Evolutionary conservation across 2,797 vertebrate genomes (phyloP).

Genomic region (Arvicola amphibius): DNA sequence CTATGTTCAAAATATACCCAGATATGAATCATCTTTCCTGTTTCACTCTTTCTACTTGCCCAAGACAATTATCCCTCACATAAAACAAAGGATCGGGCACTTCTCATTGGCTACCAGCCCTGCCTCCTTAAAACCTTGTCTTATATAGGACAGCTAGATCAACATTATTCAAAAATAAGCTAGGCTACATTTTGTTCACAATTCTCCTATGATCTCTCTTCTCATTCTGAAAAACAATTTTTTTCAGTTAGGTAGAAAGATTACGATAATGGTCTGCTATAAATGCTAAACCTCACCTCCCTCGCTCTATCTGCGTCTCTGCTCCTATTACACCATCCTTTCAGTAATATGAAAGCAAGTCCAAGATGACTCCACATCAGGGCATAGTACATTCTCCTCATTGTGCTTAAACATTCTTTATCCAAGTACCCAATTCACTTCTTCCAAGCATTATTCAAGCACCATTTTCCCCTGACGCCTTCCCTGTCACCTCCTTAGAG

Average conservation of each 20-base stretch:
- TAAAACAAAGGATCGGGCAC: background rate
- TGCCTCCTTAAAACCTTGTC: background rate
- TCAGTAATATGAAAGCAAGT: background rate
- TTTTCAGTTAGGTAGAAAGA: background rate
- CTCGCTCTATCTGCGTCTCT: background rate
- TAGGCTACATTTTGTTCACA: background rate
- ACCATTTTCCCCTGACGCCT: background rate
- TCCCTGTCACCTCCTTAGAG: background rate
- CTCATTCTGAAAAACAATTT: background rate
- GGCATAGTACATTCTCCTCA: background rate
- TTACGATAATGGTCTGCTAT: background rate
- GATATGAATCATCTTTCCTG: background rate
- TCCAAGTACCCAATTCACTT: background rate
- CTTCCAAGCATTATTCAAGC: background rate
- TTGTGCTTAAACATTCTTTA: background rate
- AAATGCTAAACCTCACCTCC: background rate
- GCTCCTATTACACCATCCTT: background rate
- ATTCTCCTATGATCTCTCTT: background rate
- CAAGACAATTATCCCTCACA: background rate
- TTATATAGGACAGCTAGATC: background rate
- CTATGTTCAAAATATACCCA: background rate
- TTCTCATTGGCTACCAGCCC: background rate
- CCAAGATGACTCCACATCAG: background rate
- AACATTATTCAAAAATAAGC: background rate
- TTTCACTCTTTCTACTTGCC: background rate